Evolutionary conservation across 2,888 invertebrate genomes (phyloP).

Genomic region (Harpalus rubripes): DNA sequence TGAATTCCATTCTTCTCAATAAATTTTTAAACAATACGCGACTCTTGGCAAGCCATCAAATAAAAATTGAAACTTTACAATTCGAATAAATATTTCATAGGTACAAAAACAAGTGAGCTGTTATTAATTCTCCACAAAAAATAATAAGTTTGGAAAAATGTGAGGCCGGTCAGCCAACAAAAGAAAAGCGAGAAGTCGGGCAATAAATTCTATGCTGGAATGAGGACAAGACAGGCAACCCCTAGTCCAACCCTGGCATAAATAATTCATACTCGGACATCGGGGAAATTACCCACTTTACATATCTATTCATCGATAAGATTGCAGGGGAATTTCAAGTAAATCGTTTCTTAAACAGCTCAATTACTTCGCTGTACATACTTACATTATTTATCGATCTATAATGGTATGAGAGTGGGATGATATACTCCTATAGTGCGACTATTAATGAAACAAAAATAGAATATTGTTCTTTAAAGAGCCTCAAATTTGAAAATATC

Average conservation of each 20-base stretch:
- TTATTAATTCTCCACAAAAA: conserved; percentile 37
- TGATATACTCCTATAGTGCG: too few relatives aligned
- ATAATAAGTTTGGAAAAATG: conserved; percentile 34
- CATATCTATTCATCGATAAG: conserved; percentile 34
- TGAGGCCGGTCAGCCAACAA: conserved; percentile 25
- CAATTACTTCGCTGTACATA: too few relatives aligned
- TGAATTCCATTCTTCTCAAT: not conserved
- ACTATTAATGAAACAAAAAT: too few relatives aligned
- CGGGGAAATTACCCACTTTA: conserved; percentile 31
- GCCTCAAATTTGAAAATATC: too few relatives aligned
- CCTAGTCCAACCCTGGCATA: conserved; percentile 35
- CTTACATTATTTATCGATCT: too few relatives aligned
- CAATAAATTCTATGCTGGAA: conserved; percentile 7
- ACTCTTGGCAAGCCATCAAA: conserved; percentile 27
- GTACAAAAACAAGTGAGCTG: conserved; percentile 33
- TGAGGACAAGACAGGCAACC: conserved; percentile 8
- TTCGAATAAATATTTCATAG: conserved; percentile 26
- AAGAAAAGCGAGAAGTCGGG: conserved; percentile 34
- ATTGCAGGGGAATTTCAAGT: not conserved
- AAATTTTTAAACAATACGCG: not conserved
- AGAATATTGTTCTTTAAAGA: too few relatives aligned
- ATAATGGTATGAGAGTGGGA: too few relatives aligned
- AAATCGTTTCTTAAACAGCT: not conserved
- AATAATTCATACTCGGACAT: conserved; percentile 46
- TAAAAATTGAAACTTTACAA: conserved; percentile 39